Conservation (phyloP, 1,140 invertebrate genomes). For the Trichogramma pretiosum region DNA sequence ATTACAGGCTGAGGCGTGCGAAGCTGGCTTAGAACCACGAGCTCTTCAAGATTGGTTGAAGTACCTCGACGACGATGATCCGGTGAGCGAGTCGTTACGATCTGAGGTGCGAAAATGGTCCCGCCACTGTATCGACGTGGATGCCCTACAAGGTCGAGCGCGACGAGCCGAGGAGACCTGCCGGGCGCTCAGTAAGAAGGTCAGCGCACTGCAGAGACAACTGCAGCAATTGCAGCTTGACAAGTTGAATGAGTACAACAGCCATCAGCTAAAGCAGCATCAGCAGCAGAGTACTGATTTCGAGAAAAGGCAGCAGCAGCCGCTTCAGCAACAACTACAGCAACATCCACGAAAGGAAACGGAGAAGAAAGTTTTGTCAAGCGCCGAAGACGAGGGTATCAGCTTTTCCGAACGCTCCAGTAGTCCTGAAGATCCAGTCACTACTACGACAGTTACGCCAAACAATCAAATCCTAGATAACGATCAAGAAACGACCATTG, state of each 20-base stretch:
- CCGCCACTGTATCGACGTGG: conserved; percentile 41
- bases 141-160: conserved; percentile 34
- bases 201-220: conserved; percentile 32
- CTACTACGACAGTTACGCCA: neutral
- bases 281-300: conserved; percentile 90
- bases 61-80: conserved; percentile 38
- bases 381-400: conserved; percentile 76
- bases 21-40: conserved; percentile 40
- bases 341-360: neutral
- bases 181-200: conserved; percentile 35
- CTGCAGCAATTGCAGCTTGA: conserved; percentile 33
- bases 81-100: conserved; percentile 23
- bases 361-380: conserved; percentile 52
- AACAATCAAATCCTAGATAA: conserved; percentile 45
- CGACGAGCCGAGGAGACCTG: conserved; percentile 39
- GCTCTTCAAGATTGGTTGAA: conserved; percentile 61
- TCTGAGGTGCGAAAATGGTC: conserved; percentile 39
- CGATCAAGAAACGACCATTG: conserved; percentile 75
- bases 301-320: conserved; percentile 68
- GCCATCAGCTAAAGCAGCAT: conserved; percentile 34
- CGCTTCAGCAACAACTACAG: conserved; percentile 75
- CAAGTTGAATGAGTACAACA: conserved; percentile 32
- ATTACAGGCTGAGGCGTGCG: conserved; percentile 40
- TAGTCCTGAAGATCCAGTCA: conserved; percentile 50
- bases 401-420: conserved; percentile 72